Conservation (phyloP, 2,888 invertebrate genomes). For the Dasysyrphus tricinctus region DNA sequence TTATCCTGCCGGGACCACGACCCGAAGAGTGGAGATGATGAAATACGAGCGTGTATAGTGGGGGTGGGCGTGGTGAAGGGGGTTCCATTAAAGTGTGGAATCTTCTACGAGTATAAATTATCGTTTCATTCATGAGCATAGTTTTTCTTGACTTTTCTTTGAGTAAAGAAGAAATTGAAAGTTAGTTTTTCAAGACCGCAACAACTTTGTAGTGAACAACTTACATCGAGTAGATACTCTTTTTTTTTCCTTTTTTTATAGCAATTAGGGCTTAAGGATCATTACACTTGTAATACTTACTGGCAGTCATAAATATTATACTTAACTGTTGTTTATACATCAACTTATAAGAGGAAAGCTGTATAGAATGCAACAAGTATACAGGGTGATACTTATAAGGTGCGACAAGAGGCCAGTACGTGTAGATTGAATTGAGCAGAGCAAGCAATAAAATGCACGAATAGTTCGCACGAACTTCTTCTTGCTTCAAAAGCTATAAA, state of each 20-base stretch:
- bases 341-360: neutral
- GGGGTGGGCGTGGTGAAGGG: neutral
- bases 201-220: neutral
- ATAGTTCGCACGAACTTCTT: too few species aligned
- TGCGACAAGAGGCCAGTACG: too few species aligned
- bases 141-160: conserved; percentile 23
- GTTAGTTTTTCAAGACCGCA: conserved; percentile 54
- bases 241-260: neutral
- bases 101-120: conserved; percentile 2
- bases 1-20: conserved; percentile 18
- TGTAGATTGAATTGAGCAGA: too few species aligned
- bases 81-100: conserved; percentile 63
- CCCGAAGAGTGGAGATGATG: conserved; percentile 24
- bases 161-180: conserved; percentile 61
- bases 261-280: neutral
- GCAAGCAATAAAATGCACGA: too few species aligned
- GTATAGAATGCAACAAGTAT: neutral
- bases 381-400: too few species aligned
- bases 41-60: conserved; percentile 17
- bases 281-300: conserved; percentile 1
- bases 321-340: neutral
- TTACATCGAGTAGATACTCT: neutral
- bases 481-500: too few species aligned
- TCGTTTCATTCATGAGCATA: conserved; percentile 10
- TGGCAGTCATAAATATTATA: neutral